Conservation (phyloP, 2,113 vertebrate species). For the Chascanopsetta lugubris region DNA sequence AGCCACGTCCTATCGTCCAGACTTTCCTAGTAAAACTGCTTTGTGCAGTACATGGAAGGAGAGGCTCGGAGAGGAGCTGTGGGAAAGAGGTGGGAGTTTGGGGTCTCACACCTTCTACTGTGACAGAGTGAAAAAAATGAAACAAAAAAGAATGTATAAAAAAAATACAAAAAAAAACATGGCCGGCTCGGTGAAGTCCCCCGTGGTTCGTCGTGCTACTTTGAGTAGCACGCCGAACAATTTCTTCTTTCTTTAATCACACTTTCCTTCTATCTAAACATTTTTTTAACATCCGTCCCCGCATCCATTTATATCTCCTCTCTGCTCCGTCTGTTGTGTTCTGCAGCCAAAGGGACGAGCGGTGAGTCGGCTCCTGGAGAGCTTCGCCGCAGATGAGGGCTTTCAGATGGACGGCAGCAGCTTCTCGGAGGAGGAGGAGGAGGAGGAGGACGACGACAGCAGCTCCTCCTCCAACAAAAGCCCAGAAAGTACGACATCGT, state of each 20-base stretch:
- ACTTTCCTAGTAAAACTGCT: slow-evolving; percentile 1
- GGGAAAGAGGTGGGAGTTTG: slow-evolving; percentile 10
- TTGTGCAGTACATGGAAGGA: slow-evolving; percentile 40
- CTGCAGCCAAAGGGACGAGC: slow-evolving; percentile 87
- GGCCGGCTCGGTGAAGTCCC: slow-evolving; percentile 36
- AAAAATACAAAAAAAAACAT: too few relatives aligned
- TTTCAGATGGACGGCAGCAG: slow-evolving; percentile 92
- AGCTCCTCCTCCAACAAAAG: slow-evolving; percentile 56
- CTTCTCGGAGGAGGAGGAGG: slow-evolving; percentile 91
- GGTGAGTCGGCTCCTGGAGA: slow-evolving; percentile 92
- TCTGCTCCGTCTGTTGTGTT: slow-evolving; percentile 33
- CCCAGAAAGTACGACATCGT: slow-evolving; percentile 47
- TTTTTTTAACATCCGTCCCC: slow-evolving; percentile 14
- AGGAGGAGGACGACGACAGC: slow-evolving; percentile 84
- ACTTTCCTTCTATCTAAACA: slow-evolving; percentile 12
- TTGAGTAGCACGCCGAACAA: slow-evolving; percentile 35
- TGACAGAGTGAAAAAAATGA: slow-evolving; percentile 34
- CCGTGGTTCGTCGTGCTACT: slow-evolving; percentile 30
- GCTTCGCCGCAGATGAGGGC: slow-evolving; percentile 90
- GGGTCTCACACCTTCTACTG: slow-evolving; percentile 37
- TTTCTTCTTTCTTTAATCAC: slow-evolving; percentile 34
- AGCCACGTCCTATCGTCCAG: background rate
- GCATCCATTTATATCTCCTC: slow-evolving; percentile 33
- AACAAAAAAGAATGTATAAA: too few relatives aligned
- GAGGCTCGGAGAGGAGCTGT: slow-evolving; percentile 11